Evolutionary conservation across 2,113 vertebrate genomes (phyloP).

Genomic region (Hippocampus abdominalis): DNA sequence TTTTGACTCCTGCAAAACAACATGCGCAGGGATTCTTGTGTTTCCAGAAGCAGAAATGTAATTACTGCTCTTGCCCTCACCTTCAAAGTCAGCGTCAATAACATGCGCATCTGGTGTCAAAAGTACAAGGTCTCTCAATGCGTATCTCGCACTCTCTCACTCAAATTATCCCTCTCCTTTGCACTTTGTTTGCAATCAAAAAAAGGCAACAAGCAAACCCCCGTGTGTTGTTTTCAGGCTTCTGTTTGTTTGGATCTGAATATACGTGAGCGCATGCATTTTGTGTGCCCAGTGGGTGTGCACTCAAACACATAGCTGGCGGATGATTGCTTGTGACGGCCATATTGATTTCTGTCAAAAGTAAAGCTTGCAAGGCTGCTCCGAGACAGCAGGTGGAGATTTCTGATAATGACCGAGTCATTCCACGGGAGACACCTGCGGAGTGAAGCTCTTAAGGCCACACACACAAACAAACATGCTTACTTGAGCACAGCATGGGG

Average conservation of each 20-base stretch:
- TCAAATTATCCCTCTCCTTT: constrained; percentile 58
- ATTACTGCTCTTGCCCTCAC: constrained; percentile 59
- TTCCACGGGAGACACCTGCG: constrained; percentile 44
- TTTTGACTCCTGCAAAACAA: constrained; percentile 65
- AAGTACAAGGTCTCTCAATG: constrained; percentile 55
- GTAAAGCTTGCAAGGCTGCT: constrained; percentile 28
- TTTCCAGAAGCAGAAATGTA: constrained; percentile 57
- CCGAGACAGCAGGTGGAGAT: constrained; percentile 49
- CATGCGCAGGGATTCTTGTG: constrained; percentile 47
- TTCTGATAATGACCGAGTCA: constrained; percentile 47
- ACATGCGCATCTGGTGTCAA: constrained; percentile 58
- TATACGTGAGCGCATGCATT: constrained; percentile 30
- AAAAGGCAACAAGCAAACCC: constrained; percentile 44
- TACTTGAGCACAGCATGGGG: constrained; percentile 8
- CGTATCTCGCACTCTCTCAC: constrained; percentile 50
- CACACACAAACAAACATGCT: constrained; percentile 20
- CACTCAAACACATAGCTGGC: constrained; percentile 36
- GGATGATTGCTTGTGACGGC: constrained; percentile 41
- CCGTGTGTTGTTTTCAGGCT: constrained; percentile 37
- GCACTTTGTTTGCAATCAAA: constrained; percentile 56
- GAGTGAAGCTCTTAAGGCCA: constrained; percentile 13
- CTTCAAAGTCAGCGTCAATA: constrained; percentile 71
- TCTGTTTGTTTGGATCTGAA: constrained; percentile 43
- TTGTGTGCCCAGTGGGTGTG: constrained; percentile 32
- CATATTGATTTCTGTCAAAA: constrained; percentile 54